Evolutionary conservation across 1,140 invertebrate genomes (phyloP).

Genomic region (Mylabris phalerata): DNA sequence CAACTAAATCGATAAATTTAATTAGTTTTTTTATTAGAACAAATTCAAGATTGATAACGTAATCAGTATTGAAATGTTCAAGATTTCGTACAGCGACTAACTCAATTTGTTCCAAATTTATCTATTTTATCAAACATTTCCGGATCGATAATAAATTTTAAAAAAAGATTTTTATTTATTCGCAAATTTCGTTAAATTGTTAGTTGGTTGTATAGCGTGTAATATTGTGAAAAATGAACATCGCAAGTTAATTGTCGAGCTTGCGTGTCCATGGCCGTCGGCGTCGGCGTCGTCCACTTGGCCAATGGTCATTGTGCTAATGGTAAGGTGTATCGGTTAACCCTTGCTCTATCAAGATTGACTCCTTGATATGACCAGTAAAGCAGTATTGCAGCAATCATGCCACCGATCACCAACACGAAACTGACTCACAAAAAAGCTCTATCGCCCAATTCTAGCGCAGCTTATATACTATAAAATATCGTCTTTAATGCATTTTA

Average conservation of each 20-base stretch:
- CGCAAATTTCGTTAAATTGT: too few species aligned
- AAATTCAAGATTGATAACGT: too few species aligned
- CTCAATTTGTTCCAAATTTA: too few species aligned
- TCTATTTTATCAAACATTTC: too few species aligned
- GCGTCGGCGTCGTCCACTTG: slow-evolving; percentile 18
- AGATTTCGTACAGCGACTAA: too few species aligned
- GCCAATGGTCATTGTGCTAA: slow-evolving; percentile 32
- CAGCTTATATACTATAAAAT: slow-evolving; percentile 18
- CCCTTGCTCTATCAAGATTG: slow-evolving; percentile 30
- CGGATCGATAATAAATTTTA: too few species aligned
- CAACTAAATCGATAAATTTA: too few species aligned
- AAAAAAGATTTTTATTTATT: too few species aligned
- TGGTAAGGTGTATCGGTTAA: slow-evolving; percentile 32
- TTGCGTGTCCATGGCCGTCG: slow-evolving; percentile 18
- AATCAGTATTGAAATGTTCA: too few species aligned
- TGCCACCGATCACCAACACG: slow-evolving; percentile 30
- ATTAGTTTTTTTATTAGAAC: too few species aligned
- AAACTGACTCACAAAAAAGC: slow-evolving; percentile 11
- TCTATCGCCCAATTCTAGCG: slow-evolving; percentile 2
- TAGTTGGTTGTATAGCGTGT: slow-evolving; percentile 4
- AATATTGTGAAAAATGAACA: slow-evolving; percentile 28
- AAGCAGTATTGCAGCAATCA: slow-evolving; percentile 32
- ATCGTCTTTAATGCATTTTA: not conserved
- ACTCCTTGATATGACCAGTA: slow-evolving; percentile 27
- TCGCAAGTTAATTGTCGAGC: slow-evolving; percentile 24